Base-by-base conservation (phyloP, 1,140 invertebrate species). In the Bombyx mandarina region DNA sequence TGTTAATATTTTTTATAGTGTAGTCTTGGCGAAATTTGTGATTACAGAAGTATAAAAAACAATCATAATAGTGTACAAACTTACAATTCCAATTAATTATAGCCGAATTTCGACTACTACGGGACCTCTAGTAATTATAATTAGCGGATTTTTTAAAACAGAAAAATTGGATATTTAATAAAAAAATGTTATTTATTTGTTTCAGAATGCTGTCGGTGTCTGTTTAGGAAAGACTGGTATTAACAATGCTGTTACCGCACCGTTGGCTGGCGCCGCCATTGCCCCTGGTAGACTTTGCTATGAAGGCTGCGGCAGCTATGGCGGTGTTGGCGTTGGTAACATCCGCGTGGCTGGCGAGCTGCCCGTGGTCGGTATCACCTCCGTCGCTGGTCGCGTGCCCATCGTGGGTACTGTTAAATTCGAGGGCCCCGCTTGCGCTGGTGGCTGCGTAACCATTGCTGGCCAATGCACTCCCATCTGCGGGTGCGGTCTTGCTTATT, bases 321-420 rank as follows among this genome's bases (percentile, higher is more conserved):
- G 59, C 9, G 54, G 60, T 8, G 47, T 45, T 53, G 62, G 57
- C 48, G 48, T 54, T 7, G 54, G 54, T 12, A 43, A 49, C 8
- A 45, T 58, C 12, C 47, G 47, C 8, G 54, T 59, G 45, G 57
- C 49, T 55, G 57, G 57, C 8, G 53, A 58, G 10, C 7, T 58
- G 48, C 50, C 50, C 42, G 52, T 63, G 5, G 65, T 65, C 54
- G 75, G 75, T 51, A 72, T 65, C 46, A 71, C 72, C 7, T 22
- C 69, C 44, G 67, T 77, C 5, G 58, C 62, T 12, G 75, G 72
- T 7, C 68, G 70, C 43, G 71, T 76, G 26, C 69, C 75, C 3
- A 67, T 77, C 42, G 42, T 56, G 7, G 54, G 54, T 12, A 66
- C 71, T 56, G 71, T 78, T 12, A 60, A 68, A 46, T 75, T 76